A percentile compares a stretch with the other conserved stretches of the same genome.
These are phyloP conservation scores for Nipponacmea schrenckii DNA, from an alignment of 2,888 invertebrate genomes.

Conservation along the genomic window DNA sequence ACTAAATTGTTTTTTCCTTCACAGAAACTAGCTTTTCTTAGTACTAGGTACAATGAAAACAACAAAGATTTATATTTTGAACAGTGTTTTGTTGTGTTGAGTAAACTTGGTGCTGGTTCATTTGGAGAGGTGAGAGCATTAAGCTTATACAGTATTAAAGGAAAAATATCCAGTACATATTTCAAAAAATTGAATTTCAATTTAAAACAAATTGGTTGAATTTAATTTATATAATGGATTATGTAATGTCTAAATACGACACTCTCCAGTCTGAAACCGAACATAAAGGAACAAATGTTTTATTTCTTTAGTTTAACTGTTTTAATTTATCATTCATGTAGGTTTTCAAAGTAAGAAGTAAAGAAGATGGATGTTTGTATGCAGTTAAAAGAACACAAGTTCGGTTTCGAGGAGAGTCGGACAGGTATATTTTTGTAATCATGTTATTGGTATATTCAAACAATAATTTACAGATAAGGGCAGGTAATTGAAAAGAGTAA, in stretches of 20 bases:
- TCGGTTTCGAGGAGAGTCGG: constrained; percentile 73
- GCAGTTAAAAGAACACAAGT: constrained; percentile 79
- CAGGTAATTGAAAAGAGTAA: too few species aligned
- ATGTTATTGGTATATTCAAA: too few species aligned
- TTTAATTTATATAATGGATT: background rate
- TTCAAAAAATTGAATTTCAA: background rate
- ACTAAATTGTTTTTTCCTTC: too few species aligned
- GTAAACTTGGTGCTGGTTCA: constrained; percentile 78
- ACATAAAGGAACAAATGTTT: background rate
- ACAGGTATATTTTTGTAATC: constrained; percentile 67
- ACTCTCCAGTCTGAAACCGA: background rate
- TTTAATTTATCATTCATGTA: constrained; percentile 37
- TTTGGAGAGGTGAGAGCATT: constrained; percentile 74
- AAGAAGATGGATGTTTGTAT: constrained; percentile 76
- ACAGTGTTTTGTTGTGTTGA: constrained; percentile 75
- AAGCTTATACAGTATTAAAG: too few species aligned
- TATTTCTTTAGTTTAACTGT: background rate
- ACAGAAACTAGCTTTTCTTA: constrained; percentile 48
- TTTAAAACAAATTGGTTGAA: background rate
- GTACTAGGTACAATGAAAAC: constrained; percentile 63
- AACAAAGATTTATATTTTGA: constrained; percentile 74
- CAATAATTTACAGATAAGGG: too few species aligned
- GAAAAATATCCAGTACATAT: background rate
- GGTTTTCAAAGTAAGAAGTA: constrained; percentile 77
- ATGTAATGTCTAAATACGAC: background rate